phyloP scores from a whole-genome alignment of 2,888 invertebrate genomes.

The Andrena fulva region DNA sequence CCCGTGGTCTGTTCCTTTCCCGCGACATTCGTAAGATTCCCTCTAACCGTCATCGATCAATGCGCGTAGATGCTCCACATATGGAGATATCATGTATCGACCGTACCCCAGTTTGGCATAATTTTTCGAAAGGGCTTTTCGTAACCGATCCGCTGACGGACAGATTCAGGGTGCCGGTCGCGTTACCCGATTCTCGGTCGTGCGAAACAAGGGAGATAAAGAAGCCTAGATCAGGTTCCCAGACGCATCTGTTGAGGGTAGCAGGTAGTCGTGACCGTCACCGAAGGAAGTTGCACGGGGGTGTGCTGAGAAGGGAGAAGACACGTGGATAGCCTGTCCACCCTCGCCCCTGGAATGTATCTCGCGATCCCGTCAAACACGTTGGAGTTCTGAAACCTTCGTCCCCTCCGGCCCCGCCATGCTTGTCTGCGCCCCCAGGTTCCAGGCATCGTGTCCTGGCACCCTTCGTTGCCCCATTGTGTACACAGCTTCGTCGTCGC shows the following conservation, averaged over 20 bases:
- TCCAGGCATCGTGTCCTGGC: conserved; percentile 34
- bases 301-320: neutral
- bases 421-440: conserved; percentile 13
- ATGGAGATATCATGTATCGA: neutral
- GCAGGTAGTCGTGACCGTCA: conserved; percentile 64
- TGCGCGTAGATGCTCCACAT: neutral
- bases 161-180: conserved; percentile 1
- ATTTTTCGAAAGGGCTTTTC: too few species aligned
- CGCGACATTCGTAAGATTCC: neutral
- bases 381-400: conserved; percentile 34
- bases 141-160: neutral
- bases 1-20: neutral
- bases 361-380: conserved; percentile 70
- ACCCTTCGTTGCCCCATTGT: conserved; percentile 67
- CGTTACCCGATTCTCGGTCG: neutral
- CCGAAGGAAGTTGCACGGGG: conserved; percentile 32
- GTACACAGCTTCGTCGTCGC: conserved; percentile 72
- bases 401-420: conserved; percentile 1
- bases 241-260: conserved; percentile 52
- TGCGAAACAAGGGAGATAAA: conserved; percentile 5
- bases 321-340: conserved; percentile 58
- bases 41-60: neutral
- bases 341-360: conserved; percentile 76
- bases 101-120: too few species aligned
- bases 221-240: conserved; percentile 37